Base-by-base conservation (phyloP, 2,888 invertebrate genomes). In the Hirtodrosophila cameraria region DNA sequence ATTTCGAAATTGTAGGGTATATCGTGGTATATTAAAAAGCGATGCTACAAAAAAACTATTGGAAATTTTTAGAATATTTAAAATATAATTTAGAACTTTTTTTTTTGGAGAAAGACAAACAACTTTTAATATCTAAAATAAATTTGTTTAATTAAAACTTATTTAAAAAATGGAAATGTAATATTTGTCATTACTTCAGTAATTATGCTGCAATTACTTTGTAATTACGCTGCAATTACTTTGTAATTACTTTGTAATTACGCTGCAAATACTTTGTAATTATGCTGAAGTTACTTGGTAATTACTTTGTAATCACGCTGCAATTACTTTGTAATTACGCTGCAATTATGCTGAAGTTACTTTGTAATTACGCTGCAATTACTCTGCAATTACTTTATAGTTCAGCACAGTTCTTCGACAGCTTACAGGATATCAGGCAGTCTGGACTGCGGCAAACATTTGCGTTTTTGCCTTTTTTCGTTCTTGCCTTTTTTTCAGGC, bases 351-450 rank as follows among this genome's bases (percentile, higher is more conserved):
- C 6, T 3, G 8, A 3, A 16, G 15, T 15, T 18, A 6, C 6
- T n/a, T 1, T 2, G 7, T 8, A 25, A 59, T 45, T 25, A 18
- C 16, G 5, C 8, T 5, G 11, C 2, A 18, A 33, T 16, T 5
- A 4, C 41, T 42, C 3, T 23, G 7, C n/a, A 18, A 31, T 13
- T 18, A 31, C 6, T 33, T 9, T 13, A 20, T 15, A 28, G 13
- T 4, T 5, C 0, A 5, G 15, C 5, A 12, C 1, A 11, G n/a
- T 13, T 9, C 23, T 0, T 11, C 25, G 18, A 11, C 16, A 6
- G 9, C 20, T 48, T 12, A 27, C 12, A 64, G 69, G 18, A 35
- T 59, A 69, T 59, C 0, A 7, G 0, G 1, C 5, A 18, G 60
- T 60, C 9, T 8, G 2, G 5, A 18, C 13, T 8, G 0, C 11